Evolutionary conservation across 1,140 invertebrate genomes (phyloP).

Genomic region (Trichomalopsis sarcophagae): DNA sequence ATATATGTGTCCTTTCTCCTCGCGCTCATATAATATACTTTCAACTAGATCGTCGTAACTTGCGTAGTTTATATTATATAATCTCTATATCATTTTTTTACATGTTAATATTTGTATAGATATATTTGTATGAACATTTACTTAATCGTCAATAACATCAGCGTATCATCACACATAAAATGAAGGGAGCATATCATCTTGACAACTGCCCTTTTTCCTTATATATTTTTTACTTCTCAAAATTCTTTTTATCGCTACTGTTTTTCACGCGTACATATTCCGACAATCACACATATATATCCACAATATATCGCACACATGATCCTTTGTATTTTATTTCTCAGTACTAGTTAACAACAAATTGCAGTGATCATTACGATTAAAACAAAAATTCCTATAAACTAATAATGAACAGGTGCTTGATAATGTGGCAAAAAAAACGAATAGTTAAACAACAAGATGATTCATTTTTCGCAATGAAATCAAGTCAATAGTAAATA

Average conservation of each 20-base stretch:
- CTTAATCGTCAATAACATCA: constrained; percentile 61
- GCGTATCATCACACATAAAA: constrained; percentile 62
- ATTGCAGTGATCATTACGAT: constrained; percentile 51
- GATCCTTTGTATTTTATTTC: constrained; percentile 10
- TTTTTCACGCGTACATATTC: not conserved
- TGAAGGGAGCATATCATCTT: constrained; percentile 31
- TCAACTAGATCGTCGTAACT: constrained; percentile 48
- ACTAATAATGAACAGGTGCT: constrained; percentile 42
- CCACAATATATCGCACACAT: constrained; percentile 27
- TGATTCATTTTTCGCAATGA: constrained; percentile 70
- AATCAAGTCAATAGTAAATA: constrained; percentile 69
- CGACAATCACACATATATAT: constrained; percentile 1
- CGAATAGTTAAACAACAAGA: constrained; percentile 65
- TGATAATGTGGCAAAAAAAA: constrained; percentile 61
- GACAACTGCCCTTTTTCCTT: constrained; percentile 48
- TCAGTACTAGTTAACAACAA: constrained; percentile 66
- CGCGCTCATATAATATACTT: constrained; percentile 51
- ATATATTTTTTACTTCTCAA: constrained; percentile 42
- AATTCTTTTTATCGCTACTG: constrained; percentile 6
- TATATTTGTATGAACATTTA: constrained; percentile 52
- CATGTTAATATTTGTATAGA: constrained; percentile 54
- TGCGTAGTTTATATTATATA: constrained; percentile 61
- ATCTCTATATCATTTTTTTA: constrained; percentile 56
- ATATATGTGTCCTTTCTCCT: constrained; percentile 52
- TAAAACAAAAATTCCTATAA: constrained; percentile 25